Base-by-base conservation (phyloP, 2,113 vertebrate species). In the Tachuris rubrigastra region DNA sequence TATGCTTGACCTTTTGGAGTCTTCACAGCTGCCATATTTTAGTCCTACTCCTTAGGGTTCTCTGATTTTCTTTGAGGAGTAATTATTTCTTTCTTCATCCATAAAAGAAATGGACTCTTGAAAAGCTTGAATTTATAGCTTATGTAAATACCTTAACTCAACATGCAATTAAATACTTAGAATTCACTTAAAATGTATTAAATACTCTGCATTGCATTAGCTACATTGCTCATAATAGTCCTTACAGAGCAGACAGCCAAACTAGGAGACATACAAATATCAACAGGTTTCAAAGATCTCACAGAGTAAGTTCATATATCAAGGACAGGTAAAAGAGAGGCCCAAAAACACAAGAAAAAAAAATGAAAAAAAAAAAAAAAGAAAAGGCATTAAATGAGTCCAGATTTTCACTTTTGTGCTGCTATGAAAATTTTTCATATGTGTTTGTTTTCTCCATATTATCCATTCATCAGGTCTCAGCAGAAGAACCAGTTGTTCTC, bases 291-390 rank as follows among this genome's bases (percentile, higher is more conserved):
- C n/a, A 74, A 37, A 67, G 19, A 24, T 15, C 22, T 69, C n/a
- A 60, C 27, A 44, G 17, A 53, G 5, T 31, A 3, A 72, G 83
- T 33, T 44, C 5, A 35, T 46, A 8, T 35, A 39, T 55, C 14
- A 79, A 59, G 14, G 14, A 30, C 18, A 85, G 41, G 5, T 68
- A 66, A 68, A 87, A 60, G 6, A 88, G 13, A 88, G 6, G 0
- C 8, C 13, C 7, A 55, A 79, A 79, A 5, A 42, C 5, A 56
- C 3, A 33, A 0, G 5, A 4, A 1, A 6, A 20, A 18, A 25
- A 30, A 8, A 28, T 25, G n/a, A n/a, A n/a, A n/a, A n/a, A n/a
- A n/a, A n/a, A n/a, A n/a, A n/a, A n/a, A n/a, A n/a, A n/a, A n/a
- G n/a, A n/a, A n/a, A 8, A 30, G 1, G 0, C 35, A 75, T 35